phyloP scores from a whole-genome alignment of 2,113 vertebrate genomes.

The Gopherus flavomarginatus region DNA sequence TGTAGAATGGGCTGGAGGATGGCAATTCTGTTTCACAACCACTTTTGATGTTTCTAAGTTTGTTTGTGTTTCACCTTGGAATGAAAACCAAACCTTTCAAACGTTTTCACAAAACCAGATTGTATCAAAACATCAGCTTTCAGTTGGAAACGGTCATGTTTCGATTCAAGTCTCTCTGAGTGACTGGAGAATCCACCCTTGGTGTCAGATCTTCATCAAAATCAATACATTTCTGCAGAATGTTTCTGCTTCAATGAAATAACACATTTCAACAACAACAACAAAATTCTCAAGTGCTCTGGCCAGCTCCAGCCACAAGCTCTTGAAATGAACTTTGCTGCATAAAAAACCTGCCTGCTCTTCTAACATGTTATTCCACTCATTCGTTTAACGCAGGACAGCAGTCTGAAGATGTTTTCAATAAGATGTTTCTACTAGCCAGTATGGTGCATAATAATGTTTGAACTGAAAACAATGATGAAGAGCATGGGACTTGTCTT shows the following conservation, averaged over 20 bases:
- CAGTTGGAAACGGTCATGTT: not conserved
- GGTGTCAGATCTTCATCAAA: not conserved
- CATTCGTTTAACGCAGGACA: not conserved
- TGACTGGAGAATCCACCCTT: not conserved
- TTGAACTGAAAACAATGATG: not conserved
- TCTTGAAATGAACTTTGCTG: not conserved
- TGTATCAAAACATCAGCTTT: not conserved
- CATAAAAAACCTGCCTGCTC: not conserved
- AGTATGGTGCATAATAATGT: not conserved
- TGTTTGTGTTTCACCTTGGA: not conserved
- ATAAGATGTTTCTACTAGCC: not conserved
- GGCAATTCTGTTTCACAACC: not conserved
- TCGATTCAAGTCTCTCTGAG: not conserved
- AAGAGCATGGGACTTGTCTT: rapidly evolving
- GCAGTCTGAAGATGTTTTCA: not conserved
- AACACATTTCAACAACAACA: not conserved
- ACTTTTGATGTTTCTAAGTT: not conserved
- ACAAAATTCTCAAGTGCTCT: not conserved
- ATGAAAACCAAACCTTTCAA: not conserved
- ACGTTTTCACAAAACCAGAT: not conserved
- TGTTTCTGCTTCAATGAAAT: not conserved
- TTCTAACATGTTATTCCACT: not conserved
- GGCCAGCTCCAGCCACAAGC: not conserved
- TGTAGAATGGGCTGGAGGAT: not conserved
- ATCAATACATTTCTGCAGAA: not conserved